These are phyloP conservation scores for Sigmodon hispidus DNA, from an alignment of 2,113 vertebrate species.

Conservation along the genomic window DNA sequence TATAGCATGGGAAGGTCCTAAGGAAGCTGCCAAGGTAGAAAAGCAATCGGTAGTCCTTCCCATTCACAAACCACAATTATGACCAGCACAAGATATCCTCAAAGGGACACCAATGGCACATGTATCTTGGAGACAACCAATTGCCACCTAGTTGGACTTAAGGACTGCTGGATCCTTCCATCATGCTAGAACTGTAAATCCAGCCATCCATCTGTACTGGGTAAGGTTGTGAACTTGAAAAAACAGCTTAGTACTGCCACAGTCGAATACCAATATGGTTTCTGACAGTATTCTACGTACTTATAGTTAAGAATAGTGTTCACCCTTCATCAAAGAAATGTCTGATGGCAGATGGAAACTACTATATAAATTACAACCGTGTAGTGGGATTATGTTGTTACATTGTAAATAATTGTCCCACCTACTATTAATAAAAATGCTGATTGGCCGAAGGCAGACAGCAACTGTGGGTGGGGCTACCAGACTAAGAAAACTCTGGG, in stretches of 20 bases:
- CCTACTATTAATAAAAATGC: too few species aligned
- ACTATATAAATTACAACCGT: neutral
- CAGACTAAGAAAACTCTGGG: too few species aligned
- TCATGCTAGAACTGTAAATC: neutral
- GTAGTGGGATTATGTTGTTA: too few species aligned
- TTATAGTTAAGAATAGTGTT: neutral
- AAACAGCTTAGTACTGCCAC: neutral
- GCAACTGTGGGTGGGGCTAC: too few species aligned
- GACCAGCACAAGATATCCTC: neutral
- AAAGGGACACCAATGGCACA: neutral
- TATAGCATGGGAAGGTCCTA: neutral
- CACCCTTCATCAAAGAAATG: neutral
- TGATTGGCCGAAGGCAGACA: too few species aligned
- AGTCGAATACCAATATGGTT: neutral
- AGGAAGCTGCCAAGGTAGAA: neutral
- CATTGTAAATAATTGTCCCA: too few species aligned
- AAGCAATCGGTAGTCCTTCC: neutral
- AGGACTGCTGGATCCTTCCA: neutral
- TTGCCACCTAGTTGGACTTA: neutral
- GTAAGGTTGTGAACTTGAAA: neutral
- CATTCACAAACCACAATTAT: neutral
- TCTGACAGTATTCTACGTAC: neutral
- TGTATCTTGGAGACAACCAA: neutral
- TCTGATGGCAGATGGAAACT: neutral
- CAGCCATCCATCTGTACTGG: neutral